Conservation (phyloP, 2,797 vertebrate genomes). For the Falco columbarius region DNA sequence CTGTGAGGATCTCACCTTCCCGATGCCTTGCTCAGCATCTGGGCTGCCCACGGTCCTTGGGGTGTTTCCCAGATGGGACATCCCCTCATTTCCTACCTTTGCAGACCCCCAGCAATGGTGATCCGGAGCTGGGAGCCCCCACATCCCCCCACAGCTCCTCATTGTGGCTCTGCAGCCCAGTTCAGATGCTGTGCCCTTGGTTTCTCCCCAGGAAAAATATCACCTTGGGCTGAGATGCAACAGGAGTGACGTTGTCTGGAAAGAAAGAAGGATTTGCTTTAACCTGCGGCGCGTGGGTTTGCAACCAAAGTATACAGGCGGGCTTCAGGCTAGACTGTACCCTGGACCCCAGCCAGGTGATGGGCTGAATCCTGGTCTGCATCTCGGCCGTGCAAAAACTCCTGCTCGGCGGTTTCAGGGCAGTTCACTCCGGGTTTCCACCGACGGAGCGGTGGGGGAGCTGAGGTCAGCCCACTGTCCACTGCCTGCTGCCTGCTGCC, state of each 20-base stretch:
- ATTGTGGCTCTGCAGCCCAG: neutral
- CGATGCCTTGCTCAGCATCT: neutral
- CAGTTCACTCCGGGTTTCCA: neutral
- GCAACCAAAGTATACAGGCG: neutral
- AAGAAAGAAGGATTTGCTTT: conserved; percentile 31
- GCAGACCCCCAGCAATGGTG: fast-evolving
- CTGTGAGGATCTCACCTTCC: neutral
- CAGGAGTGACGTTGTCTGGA: conserved; percentile 6
- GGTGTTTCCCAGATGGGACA: fast-evolving
- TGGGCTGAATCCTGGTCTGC: neutral
- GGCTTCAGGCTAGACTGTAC: neutral
- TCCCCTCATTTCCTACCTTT: neutral
- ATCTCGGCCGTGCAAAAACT: fast-evolving
- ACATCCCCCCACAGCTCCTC: fast-evolving
- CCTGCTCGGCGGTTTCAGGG: neutral
- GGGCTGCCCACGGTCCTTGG: fast-evolving
- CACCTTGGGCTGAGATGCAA: neutral
- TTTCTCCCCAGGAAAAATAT: conserved; percentile 45
- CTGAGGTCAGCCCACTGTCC: neutral
- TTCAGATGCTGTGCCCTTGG: neutral
- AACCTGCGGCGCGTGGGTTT: neutral
- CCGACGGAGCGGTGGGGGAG: fast-evolving
- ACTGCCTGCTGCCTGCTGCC: neutral
- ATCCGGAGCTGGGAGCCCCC: neutral
- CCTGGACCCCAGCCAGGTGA: neutral